Conservation (phyloP, 1,140 invertebrate species). For the Aporrectodea caliginosa region DNA sequence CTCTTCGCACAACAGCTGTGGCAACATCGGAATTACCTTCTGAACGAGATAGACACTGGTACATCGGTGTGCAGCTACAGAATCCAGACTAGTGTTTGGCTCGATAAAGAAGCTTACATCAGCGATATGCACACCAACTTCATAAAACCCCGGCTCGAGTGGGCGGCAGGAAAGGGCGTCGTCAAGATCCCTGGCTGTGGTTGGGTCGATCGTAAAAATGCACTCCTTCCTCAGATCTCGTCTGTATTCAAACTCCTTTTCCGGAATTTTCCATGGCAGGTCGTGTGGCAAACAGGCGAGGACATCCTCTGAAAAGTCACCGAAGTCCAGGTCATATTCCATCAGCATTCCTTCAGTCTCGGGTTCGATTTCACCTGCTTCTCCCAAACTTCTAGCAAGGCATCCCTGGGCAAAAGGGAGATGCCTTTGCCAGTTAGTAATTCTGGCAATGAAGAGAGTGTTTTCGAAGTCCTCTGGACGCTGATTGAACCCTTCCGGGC, state of each 20-base stretch:
- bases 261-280: slow-evolving; percentile 78
- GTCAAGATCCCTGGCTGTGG: slow-evolving; percentile 98
- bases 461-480: slow-evolving; percentile 61
- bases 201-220: slow-evolving; percentile 96
- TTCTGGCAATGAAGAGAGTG: slow-evolving; percentile 66
- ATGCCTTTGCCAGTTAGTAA: slow-evolving; percentile 65
- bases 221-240: slow-evolving; percentile 77
- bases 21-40: slow-evolving; percentile 53
- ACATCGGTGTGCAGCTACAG: slow-evolving; percentile 51
- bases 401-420: slow-evolving; percentile 62
- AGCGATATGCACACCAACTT: slow-evolving; percentile 61
- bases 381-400: slow-evolving; percentile 55
- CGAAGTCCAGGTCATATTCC: slow-evolving; percentile 95
- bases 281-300: slow-evolving; percentile 83
- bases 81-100: slow-evolving; percentile 52
- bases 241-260: slow-evolving; percentile 74
- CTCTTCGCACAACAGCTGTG: slow-evolving; percentile 57
- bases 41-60: slow-evolving; percentile 54
- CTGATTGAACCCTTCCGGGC: slow-evolving; percentile 61
- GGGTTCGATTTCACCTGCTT: slow-evolving; percentile 73
- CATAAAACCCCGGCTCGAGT: slow-evolving; percentile 44
- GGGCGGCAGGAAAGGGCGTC: slow-evolving; percentile 81
- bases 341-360: slow-evolving; percentile 90
- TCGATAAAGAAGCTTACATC: slow-evolving; percentile 57
- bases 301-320: slow-evolving; percentile 75